Percentiles rank a stretch among this genome's conserved stretches.
phyloP scores from a whole-genome alignment of 2,113 vertebrate genomes.

The Felis chaus region DNA sequence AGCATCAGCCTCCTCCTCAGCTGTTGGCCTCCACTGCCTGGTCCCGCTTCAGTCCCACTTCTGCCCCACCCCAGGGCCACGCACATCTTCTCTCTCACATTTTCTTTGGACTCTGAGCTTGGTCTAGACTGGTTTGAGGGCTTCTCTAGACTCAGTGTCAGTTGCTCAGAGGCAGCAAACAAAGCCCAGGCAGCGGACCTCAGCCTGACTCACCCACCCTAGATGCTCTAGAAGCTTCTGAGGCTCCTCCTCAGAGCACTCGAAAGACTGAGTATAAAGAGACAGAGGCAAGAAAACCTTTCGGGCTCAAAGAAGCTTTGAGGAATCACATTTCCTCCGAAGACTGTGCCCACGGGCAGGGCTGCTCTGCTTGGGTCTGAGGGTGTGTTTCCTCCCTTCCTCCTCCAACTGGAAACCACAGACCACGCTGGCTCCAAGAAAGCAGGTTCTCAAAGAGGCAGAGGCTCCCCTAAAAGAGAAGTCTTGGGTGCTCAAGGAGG shows the following conservation, averaged over 20 bases:
- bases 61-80: rapidly evolving
- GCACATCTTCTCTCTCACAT: not conserved
- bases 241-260: not conserved
- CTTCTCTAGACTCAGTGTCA: too few relatives aligned
- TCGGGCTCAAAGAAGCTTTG: not conserved
- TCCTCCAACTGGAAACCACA: not conserved
- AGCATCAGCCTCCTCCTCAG: not conserved
- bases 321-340: not conserved
- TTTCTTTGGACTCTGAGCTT: not conserved
- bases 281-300: not conserved
- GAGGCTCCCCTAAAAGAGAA: not conserved
- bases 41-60: not conserved
- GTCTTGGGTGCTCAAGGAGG: not conserved
- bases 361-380: not conserved
- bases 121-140: too few relatives aligned
- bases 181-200: not conserved
- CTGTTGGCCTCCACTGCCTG: not conserved
- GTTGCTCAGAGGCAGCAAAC: not conserved
- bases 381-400: not conserved
- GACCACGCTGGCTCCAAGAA: not conserved
- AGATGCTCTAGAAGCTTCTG: not conserved
- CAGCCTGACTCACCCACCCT: not conserved
- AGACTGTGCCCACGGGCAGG: not conserved
- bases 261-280: not conserved
- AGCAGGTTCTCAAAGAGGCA: not conserved